phyloP scores from a whole-genome alignment of 2,113 vertebrate genomes.

The Chlorodrepanis virens region DNA sequence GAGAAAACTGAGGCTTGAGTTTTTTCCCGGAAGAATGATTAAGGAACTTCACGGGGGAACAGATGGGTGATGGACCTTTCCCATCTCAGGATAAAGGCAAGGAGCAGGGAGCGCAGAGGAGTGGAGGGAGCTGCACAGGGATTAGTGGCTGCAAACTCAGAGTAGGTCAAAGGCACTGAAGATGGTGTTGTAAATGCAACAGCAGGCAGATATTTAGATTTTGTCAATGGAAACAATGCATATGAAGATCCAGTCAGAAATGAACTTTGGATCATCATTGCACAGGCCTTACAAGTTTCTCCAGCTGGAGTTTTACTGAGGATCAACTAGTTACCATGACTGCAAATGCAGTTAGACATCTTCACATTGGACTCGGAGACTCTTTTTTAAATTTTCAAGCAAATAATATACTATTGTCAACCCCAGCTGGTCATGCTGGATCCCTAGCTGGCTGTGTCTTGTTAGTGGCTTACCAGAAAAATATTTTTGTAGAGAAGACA shows the following conservation, averaged over 20 bases:
- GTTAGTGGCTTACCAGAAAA: background rate
- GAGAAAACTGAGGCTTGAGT: background rate
- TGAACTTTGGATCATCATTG: background rate
- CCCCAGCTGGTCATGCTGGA: background rate
- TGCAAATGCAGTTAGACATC: background rate
- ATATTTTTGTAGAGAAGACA: background rate
- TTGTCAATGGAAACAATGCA: background rate
- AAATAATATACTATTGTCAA: background rate
- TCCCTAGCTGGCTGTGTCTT: background rate
- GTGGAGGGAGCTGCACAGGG: background rate
- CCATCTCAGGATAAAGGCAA: background rate
- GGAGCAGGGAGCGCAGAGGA: background rate
- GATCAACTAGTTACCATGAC: background rate
- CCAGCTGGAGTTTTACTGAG: background rate
- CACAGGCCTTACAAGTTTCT: background rate
- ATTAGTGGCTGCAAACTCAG: no score
- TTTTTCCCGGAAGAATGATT: background rate
- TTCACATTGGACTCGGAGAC: background rate
- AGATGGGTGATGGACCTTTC: background rate
- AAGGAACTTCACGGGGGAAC: background rate
- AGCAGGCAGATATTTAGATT: background rate
- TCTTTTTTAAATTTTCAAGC: background rate
- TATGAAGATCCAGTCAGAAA: background rate
- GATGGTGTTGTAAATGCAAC: background rate
- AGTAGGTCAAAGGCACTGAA: background rate